Percentiles rank a stretch among this genome's conserved stretches.
Conservation (phyloP, 2,888 invertebrate genomes). For the Rhagonycha fulva region DNA sequence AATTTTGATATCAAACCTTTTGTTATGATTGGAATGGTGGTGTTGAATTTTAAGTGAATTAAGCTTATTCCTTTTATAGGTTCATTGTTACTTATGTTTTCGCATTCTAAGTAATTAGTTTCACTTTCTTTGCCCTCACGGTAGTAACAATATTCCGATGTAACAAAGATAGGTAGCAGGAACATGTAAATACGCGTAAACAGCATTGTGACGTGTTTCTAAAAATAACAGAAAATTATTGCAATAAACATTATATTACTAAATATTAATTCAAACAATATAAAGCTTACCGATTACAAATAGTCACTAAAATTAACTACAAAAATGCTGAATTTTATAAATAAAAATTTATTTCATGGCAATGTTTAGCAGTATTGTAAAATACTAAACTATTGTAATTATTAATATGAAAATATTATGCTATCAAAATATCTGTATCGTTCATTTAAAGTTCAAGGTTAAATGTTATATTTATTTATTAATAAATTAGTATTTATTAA, state of each 20-base stretch:
- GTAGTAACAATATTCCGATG: slow-evolving; percentile 18
- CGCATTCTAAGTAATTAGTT: slow-evolving; percentile 12
- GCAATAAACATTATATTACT: neutral
- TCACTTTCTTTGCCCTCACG: slow-evolving; percentile 10
- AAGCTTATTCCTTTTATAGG: slow-evolving; percentile 21
- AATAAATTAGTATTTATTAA: neutral
- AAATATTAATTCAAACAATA: neutral
- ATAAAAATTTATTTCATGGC: neutral
- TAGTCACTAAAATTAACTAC: neutral
- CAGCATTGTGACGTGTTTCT: neutral
- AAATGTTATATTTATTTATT: neutral
- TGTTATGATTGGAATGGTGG: slow-evolving; percentile 11
- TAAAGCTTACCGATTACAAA: neutral
- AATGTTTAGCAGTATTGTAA: neutral
- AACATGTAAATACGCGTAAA: neutral
- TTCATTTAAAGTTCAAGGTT: neutral
- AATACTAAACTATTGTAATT: neutral
- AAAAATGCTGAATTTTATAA: neutral
- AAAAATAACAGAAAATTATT: neutral
- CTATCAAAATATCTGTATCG: neutral
- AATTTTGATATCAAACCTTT: slow-evolving; percentile 7
- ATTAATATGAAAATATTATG: neutral
- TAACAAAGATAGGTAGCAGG: neutral
- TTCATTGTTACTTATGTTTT: neutral
- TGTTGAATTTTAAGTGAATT: slow-evolving; percentile 13